Evolutionary conservation across 2,797 vertebrate species (phyloP), one percentile per base, ranked within the genome.

Genomic region (Falco novaeseelandiae): DNA sequence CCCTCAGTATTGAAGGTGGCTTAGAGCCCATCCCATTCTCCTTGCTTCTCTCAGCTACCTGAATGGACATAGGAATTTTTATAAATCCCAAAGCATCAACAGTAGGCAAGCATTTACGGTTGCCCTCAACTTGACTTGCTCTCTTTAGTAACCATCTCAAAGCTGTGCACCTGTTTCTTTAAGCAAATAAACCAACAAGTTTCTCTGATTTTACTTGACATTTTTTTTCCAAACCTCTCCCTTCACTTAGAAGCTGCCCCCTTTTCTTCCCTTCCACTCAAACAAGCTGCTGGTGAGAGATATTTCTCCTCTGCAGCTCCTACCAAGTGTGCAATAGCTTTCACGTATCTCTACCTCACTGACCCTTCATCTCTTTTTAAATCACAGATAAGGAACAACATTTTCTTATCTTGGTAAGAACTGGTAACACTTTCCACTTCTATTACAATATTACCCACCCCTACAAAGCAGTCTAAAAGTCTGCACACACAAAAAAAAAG

Each of bases 391-490:
- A 93, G 84, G 76, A 93, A 90, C 81, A 93, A 86, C 65, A 87
- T 95, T 96, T 96, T 61, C 84, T 94, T 94, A 94, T 92, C 94
- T 83, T 83, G n/a, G 76, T 89, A 83, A 83, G 83, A 96, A 92
- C 63, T 83, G 49, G 71, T 36, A 93, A 92, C 20, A 25, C 73
- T 82, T 93, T 90, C 61, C 71, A 83, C 52, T 94, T 90, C 83
- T 87, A 67, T 74, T 89, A 70, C 58, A 91, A 16, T 61, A 85
- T 58, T 70, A 70, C 48, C 70, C 54, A 91, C 14, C 26, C 36
- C 71, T 89, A 73, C 65, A 90, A 93, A 89, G 58, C 55, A 69
- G 49, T 59, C 44, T 36, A 49, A 77, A 48, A 69, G 42, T n/a
- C 71, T 55, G 40, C 14, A 55, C 7, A 9, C 20, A 44, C 4